phyloP scores from a whole-genome alignment of 2,888 invertebrate genomes.

The Pseudococcus longispinus region DNA sequence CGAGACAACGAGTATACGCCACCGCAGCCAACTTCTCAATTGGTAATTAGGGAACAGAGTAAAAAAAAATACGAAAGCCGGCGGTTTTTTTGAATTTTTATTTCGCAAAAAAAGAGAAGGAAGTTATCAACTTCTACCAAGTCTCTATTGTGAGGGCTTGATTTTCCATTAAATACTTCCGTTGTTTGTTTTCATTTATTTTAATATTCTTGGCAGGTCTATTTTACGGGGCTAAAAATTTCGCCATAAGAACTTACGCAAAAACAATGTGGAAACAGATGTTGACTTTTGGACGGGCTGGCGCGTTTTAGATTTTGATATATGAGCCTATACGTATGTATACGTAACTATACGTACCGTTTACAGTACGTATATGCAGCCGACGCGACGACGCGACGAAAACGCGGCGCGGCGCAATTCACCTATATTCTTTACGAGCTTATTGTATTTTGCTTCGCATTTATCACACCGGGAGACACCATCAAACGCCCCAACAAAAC shows the following conservation, averaged over 20 bases:
- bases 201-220: constrained; percentile 57
- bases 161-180: constrained; percentile 52
- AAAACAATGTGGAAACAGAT: constrained; percentile 10
- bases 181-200: constrained; percentile 54
- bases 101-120: not conserved
- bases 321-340: not conserved
- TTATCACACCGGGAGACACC: constrained; percentile 2
- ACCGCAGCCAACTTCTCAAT: constrained; percentile 2
- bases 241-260: constrained; percentile 12
- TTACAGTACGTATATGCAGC: not conserved
- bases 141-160: constrained; percentile 32
- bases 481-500: constrained; percentile 11
- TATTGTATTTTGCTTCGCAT: constrained; percentile 17
- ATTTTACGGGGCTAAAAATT: constrained; percentile 33
- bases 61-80: not conserved
- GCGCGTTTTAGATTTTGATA: constrained; percentile 21
- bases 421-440: constrained; percentile 18
- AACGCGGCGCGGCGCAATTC: not conserved
- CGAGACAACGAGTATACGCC: not conserved
- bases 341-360: too few relatives aligned
- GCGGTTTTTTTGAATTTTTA: not conserved
- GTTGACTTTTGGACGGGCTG: constrained; percentile 23
- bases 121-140: constrained; percentile 6
- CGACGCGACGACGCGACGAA: not conserved
- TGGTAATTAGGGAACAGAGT: not conserved